Conservation (phyloP, 2,888 invertebrate genomes). For the Thecocarcelia acutangulata region DNA sequence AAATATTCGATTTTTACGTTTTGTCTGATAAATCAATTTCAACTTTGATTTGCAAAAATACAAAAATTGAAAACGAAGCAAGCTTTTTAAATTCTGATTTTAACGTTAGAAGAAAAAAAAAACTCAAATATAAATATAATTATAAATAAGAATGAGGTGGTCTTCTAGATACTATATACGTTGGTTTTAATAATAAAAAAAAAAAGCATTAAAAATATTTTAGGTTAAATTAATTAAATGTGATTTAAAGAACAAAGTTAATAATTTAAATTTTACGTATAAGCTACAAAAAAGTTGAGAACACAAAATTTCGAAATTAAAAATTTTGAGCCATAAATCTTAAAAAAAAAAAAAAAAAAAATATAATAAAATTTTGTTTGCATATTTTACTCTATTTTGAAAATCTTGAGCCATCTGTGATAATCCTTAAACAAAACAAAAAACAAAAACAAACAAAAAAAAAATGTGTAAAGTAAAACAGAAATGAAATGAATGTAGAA, state of each 20-base stretch:
- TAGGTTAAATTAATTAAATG: slow-evolving; percentile 68
- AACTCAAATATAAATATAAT: not conserved
- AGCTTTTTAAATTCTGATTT: no score
- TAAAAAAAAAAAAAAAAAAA: not conserved
- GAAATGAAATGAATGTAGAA: slow-evolving; percentile 53
- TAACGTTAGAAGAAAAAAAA: not conserved
- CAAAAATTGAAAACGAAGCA: no score
- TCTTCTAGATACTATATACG: slow-evolving; percentile 4
- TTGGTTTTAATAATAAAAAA: slow-evolving; percentile 14
- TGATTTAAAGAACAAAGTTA: slow-evolving; percentile 55
- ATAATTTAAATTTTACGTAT: slow-evolving; percentile 31
- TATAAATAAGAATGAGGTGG: not conserved
- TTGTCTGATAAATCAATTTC: no score
- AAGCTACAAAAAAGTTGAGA: slow-evolving; percentile 25
- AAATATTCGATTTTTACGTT: no score
- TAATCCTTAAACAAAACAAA: slow-evolving; percentile 51
- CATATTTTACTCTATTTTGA: slow-evolving; percentile 64
- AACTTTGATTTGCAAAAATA: no score
- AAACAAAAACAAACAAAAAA: no score
- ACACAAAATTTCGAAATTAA: slow-evolving; percentile 26
- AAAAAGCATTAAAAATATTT: slow-evolving; percentile 21
- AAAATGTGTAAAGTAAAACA: slow-evolving; percentile 55
- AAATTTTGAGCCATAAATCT: slow-evolving; percentile 12
- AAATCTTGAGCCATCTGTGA: slow-evolving; percentile 69
- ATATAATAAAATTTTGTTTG: slow-evolving; percentile 53